Percentiles rank a stretch among this genome's conserved stretches.
Evolutionary conservation across 2,888 invertebrate species (phyloP).

Genomic region (Rhyacophila evoluta): DNA sequence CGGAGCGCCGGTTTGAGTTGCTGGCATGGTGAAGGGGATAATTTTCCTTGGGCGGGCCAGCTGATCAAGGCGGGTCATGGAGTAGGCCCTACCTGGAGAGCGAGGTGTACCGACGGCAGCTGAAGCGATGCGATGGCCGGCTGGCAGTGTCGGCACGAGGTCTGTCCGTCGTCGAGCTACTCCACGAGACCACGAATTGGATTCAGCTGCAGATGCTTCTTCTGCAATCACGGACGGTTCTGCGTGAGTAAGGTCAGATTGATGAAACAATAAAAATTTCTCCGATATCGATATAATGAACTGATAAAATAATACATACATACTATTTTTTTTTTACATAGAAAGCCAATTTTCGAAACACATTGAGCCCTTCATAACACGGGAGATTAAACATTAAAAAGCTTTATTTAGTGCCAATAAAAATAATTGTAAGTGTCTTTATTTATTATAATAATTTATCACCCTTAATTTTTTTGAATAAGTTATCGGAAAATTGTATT

Average conservation of each 20-base stretch:
- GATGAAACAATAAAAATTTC: too few species aligned
- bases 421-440: too few species aligned
- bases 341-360: too few species aligned
- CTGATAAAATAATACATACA: too few species aligned
- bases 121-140: conserved; percentile 64
- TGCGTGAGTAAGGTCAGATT: neutral
- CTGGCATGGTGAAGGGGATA: conserved; percentile 61
- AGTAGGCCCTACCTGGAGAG: conserved; percentile 87
- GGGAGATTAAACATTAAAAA: too few species aligned
- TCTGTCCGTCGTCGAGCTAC: conserved; percentile 90
- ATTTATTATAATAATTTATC: too few species aligned
- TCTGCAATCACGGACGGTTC: conserved; percentile 39
- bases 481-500: too few species aligned
- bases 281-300: too few species aligned
- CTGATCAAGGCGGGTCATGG: conserved; percentile 93
- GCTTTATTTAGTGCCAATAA: too few species aligned
- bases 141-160: conserved; percentile 90
- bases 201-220: conserved; percentile 38
- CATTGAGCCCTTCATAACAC: too few species aligned
- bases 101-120: conserved; percentile 55
- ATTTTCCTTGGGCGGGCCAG: conserved; percentile 77
- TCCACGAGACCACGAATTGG: conserved; percentile 75
- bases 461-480: too few species aligned
- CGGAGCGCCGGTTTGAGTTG: conserved; percentile 57
- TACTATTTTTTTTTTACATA: too few species aligned